Evolutionary conservation across 2,888 invertebrate species (phyloP).

Genomic region (Orthosia incerta): DNA sequence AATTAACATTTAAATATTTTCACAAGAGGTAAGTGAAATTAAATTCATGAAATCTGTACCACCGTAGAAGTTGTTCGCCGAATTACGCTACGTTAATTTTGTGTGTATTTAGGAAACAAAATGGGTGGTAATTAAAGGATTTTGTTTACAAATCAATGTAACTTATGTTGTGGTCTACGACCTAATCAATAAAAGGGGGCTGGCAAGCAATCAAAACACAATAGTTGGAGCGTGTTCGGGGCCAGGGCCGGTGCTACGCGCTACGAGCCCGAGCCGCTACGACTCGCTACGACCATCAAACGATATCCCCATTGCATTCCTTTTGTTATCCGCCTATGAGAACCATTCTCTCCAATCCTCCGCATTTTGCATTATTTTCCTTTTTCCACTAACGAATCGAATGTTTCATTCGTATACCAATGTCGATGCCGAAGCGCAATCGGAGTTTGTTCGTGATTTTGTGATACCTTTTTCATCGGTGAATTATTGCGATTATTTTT

Average conservation of each 20-base stretch:
- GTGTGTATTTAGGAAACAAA: constrained; percentile 51
- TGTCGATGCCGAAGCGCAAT: constrained; percentile 76
- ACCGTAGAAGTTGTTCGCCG: constrained; percentile 42
- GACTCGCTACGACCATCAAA: constrained; percentile 79
- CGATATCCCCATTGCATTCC: constrained; percentile 85
- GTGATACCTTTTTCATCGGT: constrained; percentile 57
- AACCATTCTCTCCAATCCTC: constrained; percentile 84
- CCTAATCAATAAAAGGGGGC: constrained; percentile 75
- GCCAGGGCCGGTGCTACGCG: constrained; percentile 70
- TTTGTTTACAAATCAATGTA: constrained; percentile 40
- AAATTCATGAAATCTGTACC: constrained; percentile 69
- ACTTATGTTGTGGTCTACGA: constrained; percentile 53
- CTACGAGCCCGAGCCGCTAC: constrained; percentile 75
- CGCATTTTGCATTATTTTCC: constrained; percentile 86
- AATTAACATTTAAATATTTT: constrained; percentile 79
- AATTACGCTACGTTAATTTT: constrained; percentile 61
- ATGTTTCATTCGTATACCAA: constrained; percentile 83
- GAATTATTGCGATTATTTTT: constrained; percentile 46
- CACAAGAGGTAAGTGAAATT: constrained; percentile 70
- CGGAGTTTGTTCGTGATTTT: constrained; percentile 65
- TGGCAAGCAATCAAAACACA: constrained; percentile 83
- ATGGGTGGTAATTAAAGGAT: constrained; percentile 43
- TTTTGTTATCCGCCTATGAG: constrained; percentile 87
- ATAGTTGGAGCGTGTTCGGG: constrained; percentile 73
- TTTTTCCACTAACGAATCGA: constrained; percentile 88